Evolutionary conservation across 2,797 vertebrate genomes (phyloP).

Genomic region (Macroramphosus scolopax): DNA sequence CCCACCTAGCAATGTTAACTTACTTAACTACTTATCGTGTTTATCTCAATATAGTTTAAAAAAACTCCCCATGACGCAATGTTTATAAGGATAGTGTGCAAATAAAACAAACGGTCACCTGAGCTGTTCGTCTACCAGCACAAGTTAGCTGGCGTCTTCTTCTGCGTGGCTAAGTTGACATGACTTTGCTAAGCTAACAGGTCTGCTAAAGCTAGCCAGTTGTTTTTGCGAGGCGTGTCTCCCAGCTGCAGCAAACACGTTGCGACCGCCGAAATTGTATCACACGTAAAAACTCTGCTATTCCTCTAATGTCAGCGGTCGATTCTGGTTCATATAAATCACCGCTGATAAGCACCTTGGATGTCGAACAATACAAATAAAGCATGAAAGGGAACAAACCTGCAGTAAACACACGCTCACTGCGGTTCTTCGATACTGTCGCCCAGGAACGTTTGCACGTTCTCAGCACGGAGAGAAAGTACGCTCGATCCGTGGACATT

Average conservation of each 20-base stretch:
- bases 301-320: slow-evolving; percentile 5
- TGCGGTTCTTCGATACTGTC: slow-evolving; percentile 36
- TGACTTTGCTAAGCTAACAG: slow-evolving; percentile 36
- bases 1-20: too few species aligned
- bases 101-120: too few species aligned
- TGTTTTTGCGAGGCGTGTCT: slow-evolving; percentile 53
- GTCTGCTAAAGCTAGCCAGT: slow-evolving; percentile 36
- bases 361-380: neutral
- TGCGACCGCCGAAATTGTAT: slow-evolving; percentile 14
- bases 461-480: slow-evolving; percentile 30
- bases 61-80: too few species aligned
- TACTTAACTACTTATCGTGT: too few species aligned
- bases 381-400: slow-evolving; percentile 34
- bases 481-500: slow-evolving; percentile 35
- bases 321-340: neutral
- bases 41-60: too few species aligned
- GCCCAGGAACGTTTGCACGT: slow-evolving; percentile 35
- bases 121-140: neutral
- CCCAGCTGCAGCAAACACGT: slow-evolving; percentile 47
- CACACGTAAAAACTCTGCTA: neutral
- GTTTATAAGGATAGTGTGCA: too few species aligned
- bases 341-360: neutral
- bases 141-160: slow-evolving; percentile 15
- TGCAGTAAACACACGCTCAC: slow-evolving; percentile 45
- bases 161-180: slow-evolving; percentile 12